Evolutionary conservation across 2,113 vertebrate species (phyloP).

Genomic region (Nothobranchius kuhntae): DNA sequence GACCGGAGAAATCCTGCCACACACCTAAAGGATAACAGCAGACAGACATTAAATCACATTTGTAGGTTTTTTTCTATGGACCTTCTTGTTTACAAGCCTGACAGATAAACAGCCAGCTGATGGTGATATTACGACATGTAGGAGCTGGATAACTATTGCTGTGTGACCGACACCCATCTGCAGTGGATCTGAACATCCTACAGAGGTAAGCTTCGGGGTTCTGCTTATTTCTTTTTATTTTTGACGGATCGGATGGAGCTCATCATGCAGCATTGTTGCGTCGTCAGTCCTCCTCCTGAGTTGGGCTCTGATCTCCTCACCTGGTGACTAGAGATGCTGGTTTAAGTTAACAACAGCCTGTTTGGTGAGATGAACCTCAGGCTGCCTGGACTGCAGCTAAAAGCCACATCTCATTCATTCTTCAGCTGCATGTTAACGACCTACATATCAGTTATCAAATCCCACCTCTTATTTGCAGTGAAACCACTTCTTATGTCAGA

Average conservation of each 20-base stretch:
- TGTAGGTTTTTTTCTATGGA: slow-evolving; percentile 27
- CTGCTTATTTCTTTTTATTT: slow-evolving; percentile 37
- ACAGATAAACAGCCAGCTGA: slow-evolving; percentile 43
- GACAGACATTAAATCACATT: neutral
- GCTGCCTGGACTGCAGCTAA: slow-evolving; percentile 20
- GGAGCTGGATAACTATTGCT: slow-evolving; percentile 68
- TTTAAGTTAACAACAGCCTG: slow-evolving; percentile 37
- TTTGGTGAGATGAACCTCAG: neutral
- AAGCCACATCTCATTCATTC: slow-evolving; percentile 1
- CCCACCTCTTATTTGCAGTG: neutral
- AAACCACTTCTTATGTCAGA: no score
- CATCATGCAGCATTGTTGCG: slow-evolving; percentile 61
- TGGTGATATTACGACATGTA: slow-evolving; percentile 61
- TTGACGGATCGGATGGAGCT: slow-evolving; percentile 30
- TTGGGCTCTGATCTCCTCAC: slow-evolving; percentile 41
- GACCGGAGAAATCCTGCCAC: slow-evolving; percentile 12
- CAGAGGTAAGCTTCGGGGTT: slow-evolving; percentile 65
- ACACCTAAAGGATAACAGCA: slow-evolving; percentile 29
- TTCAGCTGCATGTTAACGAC: neutral
- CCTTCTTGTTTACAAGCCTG: slow-evolving; percentile 60
- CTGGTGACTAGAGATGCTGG: slow-evolving; percentile 39
- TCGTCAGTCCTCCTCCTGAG: slow-evolving; percentile 24
- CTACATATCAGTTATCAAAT: slow-evolving; percentile 24
- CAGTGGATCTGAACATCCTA: slow-evolving; percentile 36
- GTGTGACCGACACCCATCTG: slow-evolving; percentile 64